Evolutionary conservation across 1,140 invertebrate species (phyloP), one percentile per base, ranked within the genome.

Genomic region (Heliconius eleuchia): DNA sequence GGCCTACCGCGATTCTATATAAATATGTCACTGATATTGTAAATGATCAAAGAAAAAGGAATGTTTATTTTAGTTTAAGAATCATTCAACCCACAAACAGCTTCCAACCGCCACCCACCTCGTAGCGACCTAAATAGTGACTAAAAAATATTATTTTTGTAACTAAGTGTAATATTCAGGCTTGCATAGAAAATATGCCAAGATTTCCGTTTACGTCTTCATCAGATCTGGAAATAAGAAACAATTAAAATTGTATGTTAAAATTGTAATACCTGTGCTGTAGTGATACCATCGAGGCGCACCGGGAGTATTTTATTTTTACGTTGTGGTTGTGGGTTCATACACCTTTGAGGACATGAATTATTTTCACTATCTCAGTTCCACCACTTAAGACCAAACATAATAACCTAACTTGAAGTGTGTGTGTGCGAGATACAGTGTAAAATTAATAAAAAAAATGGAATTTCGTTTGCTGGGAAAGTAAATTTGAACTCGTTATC

Each of bases 71-170:
- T 66, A 23, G 60, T 23, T 66, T n/a, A 27, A 23, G 60, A 66
- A 66, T 66, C 60, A 66, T 30, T 66, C 60, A 11, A 11, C 60
- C 60, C 18, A 52, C 50, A 52, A 52, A 66, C 23, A 66, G 23
- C 60, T 66, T 66, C 60, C 19, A 66, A 66, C 60, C 60, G 60
- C 60, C 60, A 66, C 60, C 60, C 60, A 66, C 60, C 60, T 66
- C 23, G 60, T 30, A 2, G 27, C 27, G 27, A 66, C 60, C 60
- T 66, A 66, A 66, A 66, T 66, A 13, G 16, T 52, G 50, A 52
- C 60, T 66, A 30, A 66, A 66, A 23, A 66, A 30, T 13, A 66
- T n/a, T 66, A 66, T 66, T 66, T 23, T 66, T 30, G n/a, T 30
- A 66, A 66, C 9, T 27, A 60, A 60, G 60, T 66, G 23, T 30